Evolutionary conservation across 1,140 invertebrate genomes (phyloP), one percentile per base, ranked within the genome.

Genomic region (Hycleus phaleratus): DNA sequence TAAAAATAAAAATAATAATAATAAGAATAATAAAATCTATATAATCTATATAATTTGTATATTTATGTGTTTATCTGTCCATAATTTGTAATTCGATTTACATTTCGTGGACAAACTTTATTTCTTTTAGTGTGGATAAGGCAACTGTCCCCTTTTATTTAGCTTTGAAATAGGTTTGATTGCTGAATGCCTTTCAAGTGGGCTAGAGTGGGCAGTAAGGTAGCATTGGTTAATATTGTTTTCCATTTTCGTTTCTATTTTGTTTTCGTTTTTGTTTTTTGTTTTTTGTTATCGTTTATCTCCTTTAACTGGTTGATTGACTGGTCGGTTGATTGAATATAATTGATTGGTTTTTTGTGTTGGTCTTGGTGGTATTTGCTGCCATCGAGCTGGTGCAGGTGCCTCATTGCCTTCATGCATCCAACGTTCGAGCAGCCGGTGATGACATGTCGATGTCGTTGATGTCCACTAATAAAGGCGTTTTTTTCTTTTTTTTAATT

Each of bases 401-500:
- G 68, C 70, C 68, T 67, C 67, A 67, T 67, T 65, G 65, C 65
- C 61, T 61, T 56, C 24, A 47, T 46, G 54, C 61, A 56, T 59
- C 57, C 54, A 63, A 53, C 62, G 61, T 26, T 60, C 53, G 49
- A 53, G 53, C 55, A 40, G 46, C 46, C 58, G 63, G 58, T 65
- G 58, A 62, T 63, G 61, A 65, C 56, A 32, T 32, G 32, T 32
- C 32, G 32, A 32, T 32, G 32, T 32, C 32, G 32, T 5, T 32
- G 32, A 32, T 32, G 61, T 61, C 55, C 58, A 64, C 62, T 69
- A 68, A 70, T 66, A 64, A 44, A 63, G 56, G 62, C 63, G 59
- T 63, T 70, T 40, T 52, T 69, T 65, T 67, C 63, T 70, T 68
- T 69, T 42, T 42, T 62, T 60, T 57, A 68, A 68, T 50, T 77